Evolutionary conservation across 2,888 invertebrate genomes (phyloP).

Genomic region (Cheilosia vulpina): DNA sequence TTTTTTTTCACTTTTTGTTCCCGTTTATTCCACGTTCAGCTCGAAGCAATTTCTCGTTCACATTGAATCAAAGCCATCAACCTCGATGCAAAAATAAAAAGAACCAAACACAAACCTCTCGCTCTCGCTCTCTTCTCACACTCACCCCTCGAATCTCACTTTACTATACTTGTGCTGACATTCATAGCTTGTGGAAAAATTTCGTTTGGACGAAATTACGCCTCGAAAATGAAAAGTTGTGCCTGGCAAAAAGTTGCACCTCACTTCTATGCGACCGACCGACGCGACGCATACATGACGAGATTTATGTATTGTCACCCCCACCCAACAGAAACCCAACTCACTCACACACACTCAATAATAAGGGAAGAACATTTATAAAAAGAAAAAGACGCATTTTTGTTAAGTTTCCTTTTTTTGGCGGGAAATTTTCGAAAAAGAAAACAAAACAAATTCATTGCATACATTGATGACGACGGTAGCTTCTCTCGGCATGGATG

Average conservation of each 20-base stretch:
- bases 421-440: constrained; percentile 61
- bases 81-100: constrained; percentile 38
- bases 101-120: constrained; percentile 21
- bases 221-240: constrained; percentile 56
- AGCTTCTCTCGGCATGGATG: constrained; percentile 26
- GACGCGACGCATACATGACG: constrained; percentile 32
- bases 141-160: constrained; percentile 25
- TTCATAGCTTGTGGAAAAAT: constrained; percentile 49
- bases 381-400: constrained; percentile 75
- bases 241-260: constrained; percentile 48
- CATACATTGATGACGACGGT: constrained; percentile 58
- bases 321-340: neutral
- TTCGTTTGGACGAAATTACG: constrained; percentile 28
- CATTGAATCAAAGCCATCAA: constrained; percentile 74
- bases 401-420: constrained; percentile 59
- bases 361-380: constrained; percentile 65
- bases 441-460: constrained; percentile 70
- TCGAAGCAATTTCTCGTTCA: constrained; percentile 61
- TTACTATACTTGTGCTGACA: constrained; percentile 38
- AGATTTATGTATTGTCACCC: neutral
- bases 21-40: constrained; percentile 55
- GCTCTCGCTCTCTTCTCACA: constrained; percentile 32
- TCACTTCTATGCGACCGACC: constrained; percentile 1
- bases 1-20: constrained; percentile 32
- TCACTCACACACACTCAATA: neutral